A percentile compares a stretch with the other conserved stretches of the same genome.
Evolutionary conservation across 2,797 vertebrate genomes (phyloP).

Genomic region (Masticophis lateralis): DNA sequence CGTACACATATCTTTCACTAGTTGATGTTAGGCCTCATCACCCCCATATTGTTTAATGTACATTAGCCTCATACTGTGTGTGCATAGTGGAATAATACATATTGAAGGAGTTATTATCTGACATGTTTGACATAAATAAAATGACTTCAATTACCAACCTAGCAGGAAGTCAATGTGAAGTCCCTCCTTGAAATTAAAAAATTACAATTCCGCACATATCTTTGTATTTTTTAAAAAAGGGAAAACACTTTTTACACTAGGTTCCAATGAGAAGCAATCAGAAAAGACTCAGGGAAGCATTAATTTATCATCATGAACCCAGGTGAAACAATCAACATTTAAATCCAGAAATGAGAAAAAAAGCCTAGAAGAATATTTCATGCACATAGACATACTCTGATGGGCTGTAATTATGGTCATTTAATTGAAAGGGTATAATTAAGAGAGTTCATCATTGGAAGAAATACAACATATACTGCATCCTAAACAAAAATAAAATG

Average conservation of each 20-base stretch:
- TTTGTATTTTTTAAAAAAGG: slow-evolving; percentile 11
- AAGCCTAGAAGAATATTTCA: not conserved
- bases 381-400: not conserved
- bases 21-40: slow-evolving; percentile 35
- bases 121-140: slow-evolving; percentile 46
- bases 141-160: slow-evolving; percentile 24
- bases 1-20: slow-evolving; percentile 29
- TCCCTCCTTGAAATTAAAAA: slow-evolving; percentile 40
- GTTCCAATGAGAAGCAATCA: slow-evolving; percentile 17
- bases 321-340: slow-evolving; percentile 19
- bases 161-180: slow-evolving; percentile 23
- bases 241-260: not conserved
- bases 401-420: not conserved
- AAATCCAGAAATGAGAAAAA: not conserved
- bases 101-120: slow-evolving; percentile 36
- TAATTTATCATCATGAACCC: not conserved
- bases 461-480: not conserved
- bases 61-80: slow-evolving; percentile 23
- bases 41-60: slow-evolving; percentile 21
- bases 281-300: not conserved
- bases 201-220: not conserved
- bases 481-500: not conserved
- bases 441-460: not conserved
- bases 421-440: not conserved
- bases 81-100: slow-evolving; percentile 2